Conservation (phyloP, 2,113 vertebrate genomes). For the Lepus americanus region DNA sequence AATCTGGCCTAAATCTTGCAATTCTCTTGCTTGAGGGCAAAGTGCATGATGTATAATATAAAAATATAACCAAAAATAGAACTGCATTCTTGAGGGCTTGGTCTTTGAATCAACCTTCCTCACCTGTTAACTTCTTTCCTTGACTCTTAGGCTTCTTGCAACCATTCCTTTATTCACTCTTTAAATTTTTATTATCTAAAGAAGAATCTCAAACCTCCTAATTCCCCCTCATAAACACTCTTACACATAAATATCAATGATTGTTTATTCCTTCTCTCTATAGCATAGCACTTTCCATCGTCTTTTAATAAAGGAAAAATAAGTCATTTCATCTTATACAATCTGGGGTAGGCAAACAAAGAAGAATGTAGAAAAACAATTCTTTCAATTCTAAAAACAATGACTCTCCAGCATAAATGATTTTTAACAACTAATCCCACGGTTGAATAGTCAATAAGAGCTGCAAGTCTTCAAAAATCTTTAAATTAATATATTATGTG, state of each 20-base stretch:
- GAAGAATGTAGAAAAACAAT: constrained; percentile 31
- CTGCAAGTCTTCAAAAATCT: neutral
- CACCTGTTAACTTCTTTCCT: neutral
- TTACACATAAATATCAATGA: constrained; percentile 39
- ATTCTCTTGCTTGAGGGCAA: neutral
- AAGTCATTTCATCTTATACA: neutral
- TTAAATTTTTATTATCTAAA: neutral
- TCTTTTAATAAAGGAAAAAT: neutral
- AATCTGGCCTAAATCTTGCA: neutral
- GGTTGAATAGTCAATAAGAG: constrained; percentile 16
- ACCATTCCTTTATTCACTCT: neutral
- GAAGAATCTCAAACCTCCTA: neutral
- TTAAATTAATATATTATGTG: constrained; percentile 38
- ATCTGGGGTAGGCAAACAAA: neutral
- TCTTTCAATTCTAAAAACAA: constrained; percentile 13
- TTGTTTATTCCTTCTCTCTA: neutral
- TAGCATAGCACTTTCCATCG: neutral
- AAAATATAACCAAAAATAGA: constrained; percentile 17
- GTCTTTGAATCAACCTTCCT: neutral
- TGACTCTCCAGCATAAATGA: neutral
- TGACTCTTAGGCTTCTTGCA: neutral
- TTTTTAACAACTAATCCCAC: constrained; percentile 48
- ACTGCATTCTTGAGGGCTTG: neutral
- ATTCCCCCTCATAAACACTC: neutral
- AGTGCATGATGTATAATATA: neutral